Base-by-base conservation (phyloP, 1,140 invertebrate genomes). In the Apis cerana region DNA sequence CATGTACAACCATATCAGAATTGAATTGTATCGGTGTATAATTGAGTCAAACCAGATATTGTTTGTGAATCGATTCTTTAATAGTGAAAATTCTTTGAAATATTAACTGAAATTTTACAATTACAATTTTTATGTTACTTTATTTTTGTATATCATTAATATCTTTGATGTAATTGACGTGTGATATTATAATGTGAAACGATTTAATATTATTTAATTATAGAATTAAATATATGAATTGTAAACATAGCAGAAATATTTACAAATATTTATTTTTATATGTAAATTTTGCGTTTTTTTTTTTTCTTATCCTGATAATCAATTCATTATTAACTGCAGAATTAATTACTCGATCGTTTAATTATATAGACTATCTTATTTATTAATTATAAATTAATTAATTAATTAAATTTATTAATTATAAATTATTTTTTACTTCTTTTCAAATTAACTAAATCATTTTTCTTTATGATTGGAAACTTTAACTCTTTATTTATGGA, bases 1-100 rank as follows among this genome's bases (percentile, higher is more conserved):
- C 11, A 27, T 27, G n/a, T n/a, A 23, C 23, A 68, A 56, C 65
- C 17, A 23, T 61, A 33, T 33, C 19, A 21, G n/a, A 54, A 62
- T 15, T n/a, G 15, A 56, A 21, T 56, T n/a, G 13, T 13, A 9
- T 13, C 50, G 27, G 21, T 80, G 21, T 80, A 50, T 48, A 64
- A 80, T 80, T 64, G 43, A 65, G 50, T 23, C 52, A 9, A 65
- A 58, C n/a, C 21, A 21, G 61, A 80, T 75, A n/a, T 74, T 54
- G 27, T 58, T 17, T 11, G 4, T 15, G 0, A 33, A 59, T 68
- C 33, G 4, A n/a, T 77, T 9, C 19, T 61, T 13, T 12, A 72
- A 72, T 13, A 11, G 27, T 58, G 23, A 33, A 21, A 21, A 1
- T 12, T 13, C 13, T 2, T 23, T 13, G 13, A 0, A 17, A 23